Evolutionary conservation across 2,113 vertebrate genomes (phyloP), one percentile per base, ranked within the genome.

Genomic region (Pseudorectes ferrugineus): DNA sequence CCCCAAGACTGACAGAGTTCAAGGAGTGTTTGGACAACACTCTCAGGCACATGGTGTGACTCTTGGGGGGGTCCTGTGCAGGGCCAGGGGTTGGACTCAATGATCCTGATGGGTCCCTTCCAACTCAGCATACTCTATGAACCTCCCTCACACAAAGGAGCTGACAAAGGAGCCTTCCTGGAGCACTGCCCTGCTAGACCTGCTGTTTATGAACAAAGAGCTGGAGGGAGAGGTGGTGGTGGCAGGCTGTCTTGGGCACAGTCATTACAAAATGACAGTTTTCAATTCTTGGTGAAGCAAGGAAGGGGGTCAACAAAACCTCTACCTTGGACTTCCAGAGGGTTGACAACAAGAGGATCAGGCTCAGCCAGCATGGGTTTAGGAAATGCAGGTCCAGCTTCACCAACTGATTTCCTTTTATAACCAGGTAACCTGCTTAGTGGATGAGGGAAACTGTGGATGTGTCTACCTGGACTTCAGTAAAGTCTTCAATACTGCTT

Each of bases 211-310:
- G 8, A 65, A 24, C 8, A 45, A 65, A 58, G 36, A 43, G 48
- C 21, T 51, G 19, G 6, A 33, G 33, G 58, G 21, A 48, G 17
- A 72, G 22, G 25, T 10, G 14, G 25, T 42, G 21, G 16, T 35
- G 9, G 5, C 12, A 66, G 15, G 12, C 33, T 45, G 49, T 36
- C 58, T 28, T 4, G 2, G 43, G 33, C 23, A n/a, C 4, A 24
- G 24, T 4, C 28, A 81, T 23, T 15, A 58, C 33, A 58, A 57
- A 72, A 72, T 33, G 4, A 42, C 20, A 54, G 51, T 33, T 65
- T 57, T 57, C 35, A 35, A 2, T 15, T 55, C 43, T 43, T 0
- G 0, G 24, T 45, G 19, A 51, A 24, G 26, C 36, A 51, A 57
- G 67, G 12, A 73, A 73, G 15, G 4, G 12, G 7, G 4, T 38